Evolutionary conservation across 2,113 vertebrate genomes (phyloP), one percentile per base, ranked within the genome.

Genomic region (zebrafish (Danio rerio)): DNA sequence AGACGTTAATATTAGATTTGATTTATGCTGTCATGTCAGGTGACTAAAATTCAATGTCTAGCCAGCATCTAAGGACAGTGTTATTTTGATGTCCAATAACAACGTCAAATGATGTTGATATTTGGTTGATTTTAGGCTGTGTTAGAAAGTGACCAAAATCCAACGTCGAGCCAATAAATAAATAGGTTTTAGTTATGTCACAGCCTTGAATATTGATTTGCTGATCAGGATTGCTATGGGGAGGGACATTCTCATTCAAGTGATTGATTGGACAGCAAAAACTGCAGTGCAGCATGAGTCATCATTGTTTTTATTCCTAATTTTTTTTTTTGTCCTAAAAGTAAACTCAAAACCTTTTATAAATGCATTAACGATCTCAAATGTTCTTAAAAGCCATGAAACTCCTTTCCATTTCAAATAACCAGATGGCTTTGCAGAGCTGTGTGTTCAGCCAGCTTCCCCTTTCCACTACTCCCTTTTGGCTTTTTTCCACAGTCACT

Each of bases 381-480:
- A 40, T 50, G 5, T 10, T 31, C 8, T 42, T 52, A 9, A 63
- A 66, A 81, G 20, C 16, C 53, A 59, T 20, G 31, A 40, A 52
- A 47, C 20, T 56, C 78, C 77, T 79, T 77, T 79, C 80, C 10
- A 5, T 78, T 85, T 85, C 86, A 65, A 86, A 87, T 86, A 85
- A 88, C 73, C 43, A 70, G 83, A 79, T 68, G 74, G 85, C 85
- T 68, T 73, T 78, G 66, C 84, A 82, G 73, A 84, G 68, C 58
- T 84, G 63, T 11, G 80, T 82, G 86, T 84, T 88, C 87, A 79
- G 87, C 86, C 83, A 86, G 87, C 82, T 74, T 69, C 78, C 49
- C 9, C 58, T 76, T 75, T 90, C 82, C 65, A 84, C 82, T 84
- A 75, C 86, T 87, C 79, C 81, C 77, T 43, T 47, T 85, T 31